A percentile compares a stretch with the other conserved stretches of the same genome.
Conservation (phyloP, 2,113 vertebrate species). For the Ochotona curzoniae region DNA sequence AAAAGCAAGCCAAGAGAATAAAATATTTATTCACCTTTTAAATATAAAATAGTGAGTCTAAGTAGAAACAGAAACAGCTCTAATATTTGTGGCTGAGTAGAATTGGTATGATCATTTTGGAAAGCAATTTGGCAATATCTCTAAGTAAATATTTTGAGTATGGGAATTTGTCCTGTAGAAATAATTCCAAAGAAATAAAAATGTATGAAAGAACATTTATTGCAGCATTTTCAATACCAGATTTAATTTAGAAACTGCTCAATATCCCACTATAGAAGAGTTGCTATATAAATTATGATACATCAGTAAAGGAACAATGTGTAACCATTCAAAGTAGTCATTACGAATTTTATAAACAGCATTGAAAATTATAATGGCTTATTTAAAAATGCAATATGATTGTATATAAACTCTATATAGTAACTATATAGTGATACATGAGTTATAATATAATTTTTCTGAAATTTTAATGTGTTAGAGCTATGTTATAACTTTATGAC, state of each 20-base stretch:
- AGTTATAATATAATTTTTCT: neutral
- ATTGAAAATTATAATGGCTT: neutral
- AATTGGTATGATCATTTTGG: neutral
- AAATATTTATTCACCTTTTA: neutral
- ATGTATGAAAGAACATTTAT: neutral
- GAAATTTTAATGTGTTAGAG: neutral
- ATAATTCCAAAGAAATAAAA: neutral
- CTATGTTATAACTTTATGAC: neutral
- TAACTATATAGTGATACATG: neutral
- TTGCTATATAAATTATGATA: neutral
- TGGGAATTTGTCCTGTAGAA: neutral
- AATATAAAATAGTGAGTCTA: neutral
- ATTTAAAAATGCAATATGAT: neutral
- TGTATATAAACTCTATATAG: neutral
- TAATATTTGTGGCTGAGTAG: neutral
- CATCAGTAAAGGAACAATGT: neutral
- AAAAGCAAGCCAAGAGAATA: neutral
- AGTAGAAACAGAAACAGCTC: neutral
- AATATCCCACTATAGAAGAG: neutral
- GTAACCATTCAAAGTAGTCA: neutral
- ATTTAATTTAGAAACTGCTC: neutral
- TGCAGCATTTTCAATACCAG: neutral
- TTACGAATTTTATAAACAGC: neutral
- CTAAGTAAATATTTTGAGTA: slow-evolving; percentile 15
- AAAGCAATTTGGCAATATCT: slow-evolving; percentile 13